phyloP scores from a whole-genome alignment of 2,113 vertebrate species.

The Leuciscus idus region DNA sequence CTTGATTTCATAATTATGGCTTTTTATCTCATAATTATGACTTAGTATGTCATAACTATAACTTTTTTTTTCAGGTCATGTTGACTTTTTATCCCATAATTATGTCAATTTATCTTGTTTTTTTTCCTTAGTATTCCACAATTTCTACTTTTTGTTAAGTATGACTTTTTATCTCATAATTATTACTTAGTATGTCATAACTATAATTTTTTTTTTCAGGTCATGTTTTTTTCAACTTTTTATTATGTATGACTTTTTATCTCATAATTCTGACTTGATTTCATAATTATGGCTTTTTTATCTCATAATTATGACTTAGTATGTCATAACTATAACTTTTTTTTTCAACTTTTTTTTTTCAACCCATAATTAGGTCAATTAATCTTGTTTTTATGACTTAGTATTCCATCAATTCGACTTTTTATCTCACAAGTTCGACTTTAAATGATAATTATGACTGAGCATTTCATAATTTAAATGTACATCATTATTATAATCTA shows the following conservation, averaged over 20 bases:
- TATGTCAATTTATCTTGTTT: too few relatives aligned
- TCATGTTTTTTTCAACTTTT: not conserved
- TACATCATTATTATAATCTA: too few relatives aligned
- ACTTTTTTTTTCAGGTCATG: not conserved
- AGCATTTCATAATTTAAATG: not conserved
- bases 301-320: not conserved
- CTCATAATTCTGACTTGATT: not conserved
- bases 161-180: too few relatives aligned
- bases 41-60: not conserved
- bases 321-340: not conserved
- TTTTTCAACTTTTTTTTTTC: not conserved
- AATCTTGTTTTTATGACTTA: not conserved
- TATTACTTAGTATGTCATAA: too few relatives aligned
- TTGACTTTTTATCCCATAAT: not conserved
- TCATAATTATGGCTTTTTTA: too few relatives aligned
- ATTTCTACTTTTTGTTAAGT: not conserved
- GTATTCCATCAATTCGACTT: not conserved
- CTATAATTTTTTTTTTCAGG: too few relatives aligned
- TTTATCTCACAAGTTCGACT: not conserved
- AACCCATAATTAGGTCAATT: too few relatives aligned
- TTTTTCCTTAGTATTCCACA: not conserved
- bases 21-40: not conserved
- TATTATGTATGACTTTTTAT: not conserved
- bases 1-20: too few relatives aligned
- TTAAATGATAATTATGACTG: too few relatives aligned